phyloP scores from a whole-genome alignment of 2,888 invertebrate genomes.

The Incurvaria masculella region DNA sequence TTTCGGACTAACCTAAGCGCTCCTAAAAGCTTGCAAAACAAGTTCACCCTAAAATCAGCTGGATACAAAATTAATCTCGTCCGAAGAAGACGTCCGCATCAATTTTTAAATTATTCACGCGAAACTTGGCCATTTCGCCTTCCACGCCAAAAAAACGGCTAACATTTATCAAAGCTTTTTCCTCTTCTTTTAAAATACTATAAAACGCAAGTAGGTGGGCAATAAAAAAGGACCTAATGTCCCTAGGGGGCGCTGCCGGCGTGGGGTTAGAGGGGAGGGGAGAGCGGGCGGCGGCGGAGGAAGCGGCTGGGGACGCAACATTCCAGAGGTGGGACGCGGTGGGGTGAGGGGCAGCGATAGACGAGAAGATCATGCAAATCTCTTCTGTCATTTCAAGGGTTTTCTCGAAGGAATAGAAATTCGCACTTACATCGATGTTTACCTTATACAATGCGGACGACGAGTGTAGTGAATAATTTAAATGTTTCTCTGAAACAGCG shows the following conservation, averaged over 20 bases:
- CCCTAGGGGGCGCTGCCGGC: not conserved
- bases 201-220: not conserved
- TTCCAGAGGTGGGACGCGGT: not conserved
- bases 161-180: not conserved
- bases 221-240: not conserved
- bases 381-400: too few relatives aligned
- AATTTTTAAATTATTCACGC: not conserved
- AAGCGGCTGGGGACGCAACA: not conserved
- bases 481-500: too few relatives aligned
- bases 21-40: too few relatives aligned
- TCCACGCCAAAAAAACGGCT: not conserved
- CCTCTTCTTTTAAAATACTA: not conserved
- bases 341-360: not conserved
- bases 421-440: too few relatives aligned
- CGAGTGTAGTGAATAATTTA: too few relatives aligned
- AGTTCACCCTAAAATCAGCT: too few relatives aligned
- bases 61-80: not conserved
- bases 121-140: not conserved
- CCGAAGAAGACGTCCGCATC: not conserved
- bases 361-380: not conserved
- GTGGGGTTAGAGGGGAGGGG: not conserved
- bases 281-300: not conserved
- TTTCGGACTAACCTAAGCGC: too few relatives aligned
- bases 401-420: too few relatives aligned
- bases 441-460: too few relatives aligned